A percentile compares a stretch with the other conserved stretches of the same genome.
These are phyloP conservation scores for Protaetia brevitarsis DNA, from an alignment of 1,140 invertebrate genomes.

Conservation along the genomic window DNA sequence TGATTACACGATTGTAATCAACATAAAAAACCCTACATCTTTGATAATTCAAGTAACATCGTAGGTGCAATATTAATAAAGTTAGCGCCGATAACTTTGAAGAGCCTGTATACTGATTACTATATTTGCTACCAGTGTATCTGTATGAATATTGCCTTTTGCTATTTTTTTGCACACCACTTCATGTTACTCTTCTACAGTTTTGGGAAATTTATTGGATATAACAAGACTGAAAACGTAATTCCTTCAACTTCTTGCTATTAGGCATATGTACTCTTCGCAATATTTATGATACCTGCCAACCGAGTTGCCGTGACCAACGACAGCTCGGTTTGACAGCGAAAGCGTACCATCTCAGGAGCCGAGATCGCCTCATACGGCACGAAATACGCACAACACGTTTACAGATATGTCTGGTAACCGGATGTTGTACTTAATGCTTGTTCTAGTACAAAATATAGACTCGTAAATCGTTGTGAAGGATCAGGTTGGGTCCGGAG, in stretches of 20 bases:
- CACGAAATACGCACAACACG: not conserved
- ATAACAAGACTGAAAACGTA: not conserved
- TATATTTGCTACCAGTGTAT: no score
- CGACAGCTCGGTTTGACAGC: not conserved
- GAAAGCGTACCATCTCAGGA: not conserved
- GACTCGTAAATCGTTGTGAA: not conserved
- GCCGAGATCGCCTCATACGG: not conserved
- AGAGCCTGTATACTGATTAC: no score
- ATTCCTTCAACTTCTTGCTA: not conserved
- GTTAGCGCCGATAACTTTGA: no score
- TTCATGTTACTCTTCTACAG: no score
- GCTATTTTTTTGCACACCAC: no score
- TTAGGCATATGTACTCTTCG: not conserved
- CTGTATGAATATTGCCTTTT: no score
- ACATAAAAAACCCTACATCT: no score
- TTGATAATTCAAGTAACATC: no score
- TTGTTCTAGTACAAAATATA: conserved; percentile 5
- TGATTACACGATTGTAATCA: no score
- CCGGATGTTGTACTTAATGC: conserved; percentile 3
- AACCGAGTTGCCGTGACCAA: not conserved
- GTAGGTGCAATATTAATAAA: no score
- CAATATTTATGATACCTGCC: conserved; percentile 7
- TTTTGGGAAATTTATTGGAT: no score
- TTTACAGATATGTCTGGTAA: not conserved
- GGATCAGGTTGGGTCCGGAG: not conserved